These are phyloP conservation scores for Sebastolobus alascanus DNA, from an alignment of 2,797 vertebrate species.

Conservation along the genomic window DNA sequence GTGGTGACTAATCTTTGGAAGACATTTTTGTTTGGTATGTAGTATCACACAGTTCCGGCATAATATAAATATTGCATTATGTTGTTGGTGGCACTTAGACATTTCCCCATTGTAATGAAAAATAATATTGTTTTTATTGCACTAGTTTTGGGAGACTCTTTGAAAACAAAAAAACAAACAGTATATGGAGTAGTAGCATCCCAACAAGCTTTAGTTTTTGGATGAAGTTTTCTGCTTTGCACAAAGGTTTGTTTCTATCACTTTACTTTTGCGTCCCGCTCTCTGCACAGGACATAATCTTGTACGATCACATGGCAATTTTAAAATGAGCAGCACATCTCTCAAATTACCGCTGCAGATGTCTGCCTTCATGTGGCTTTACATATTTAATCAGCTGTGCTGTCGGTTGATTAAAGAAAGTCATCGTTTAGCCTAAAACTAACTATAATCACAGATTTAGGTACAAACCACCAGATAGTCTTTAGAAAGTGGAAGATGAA, in stretches of 20 bases:
- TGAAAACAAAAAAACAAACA: not conserved
- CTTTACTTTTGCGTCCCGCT: not conserved
- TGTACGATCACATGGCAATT: not conserved
- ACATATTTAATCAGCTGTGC: constrained; percentile 7
- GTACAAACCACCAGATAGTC: not conserved
- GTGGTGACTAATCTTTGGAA: not conserved
- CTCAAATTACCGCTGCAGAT: constrained; percentile 23
- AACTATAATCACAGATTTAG: not conserved
- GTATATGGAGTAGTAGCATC: not conserved
- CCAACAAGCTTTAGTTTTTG: not conserved
- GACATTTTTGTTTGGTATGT: not conserved
- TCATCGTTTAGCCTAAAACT: not conserved
- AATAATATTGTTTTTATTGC: not conserved
- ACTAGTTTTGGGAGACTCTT: not conserved
- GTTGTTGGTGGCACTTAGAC: not conserved
- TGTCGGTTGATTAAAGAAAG: constrained; percentile 1
- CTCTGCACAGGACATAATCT: not conserved
- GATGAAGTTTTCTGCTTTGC: not conserved
- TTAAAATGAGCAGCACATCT: constrained; percentile 1
- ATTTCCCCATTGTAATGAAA: not conserved
- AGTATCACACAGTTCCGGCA: not conserved
- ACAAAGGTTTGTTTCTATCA: not conserved
- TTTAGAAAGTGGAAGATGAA: not conserved
- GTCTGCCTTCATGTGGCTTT: constrained; percentile 1
- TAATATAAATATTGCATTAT: not conserved